These are phyloP conservation scores for Tenthredo amoena DNA, from an alignment of 2,888 invertebrate genomes.

Conservation along the genomic window DNA sequence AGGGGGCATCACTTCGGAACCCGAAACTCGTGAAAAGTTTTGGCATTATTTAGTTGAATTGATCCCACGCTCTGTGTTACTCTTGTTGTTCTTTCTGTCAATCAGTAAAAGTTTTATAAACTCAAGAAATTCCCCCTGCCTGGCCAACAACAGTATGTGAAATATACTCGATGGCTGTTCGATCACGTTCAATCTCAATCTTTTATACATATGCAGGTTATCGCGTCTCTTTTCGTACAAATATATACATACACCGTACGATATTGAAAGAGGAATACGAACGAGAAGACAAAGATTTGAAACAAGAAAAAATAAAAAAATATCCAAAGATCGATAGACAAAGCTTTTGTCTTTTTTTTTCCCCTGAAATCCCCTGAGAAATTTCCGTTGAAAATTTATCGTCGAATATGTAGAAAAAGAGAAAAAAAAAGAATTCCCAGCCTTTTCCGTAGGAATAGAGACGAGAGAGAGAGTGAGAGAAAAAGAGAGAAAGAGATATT, in stretches of 20 bases:
- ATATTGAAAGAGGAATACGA: neutral
- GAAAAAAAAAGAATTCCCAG: neutral
- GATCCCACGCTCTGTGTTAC: neutral
- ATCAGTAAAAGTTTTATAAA: neutral
- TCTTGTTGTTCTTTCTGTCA: conserved; percentile 42
- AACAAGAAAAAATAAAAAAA: neutral
- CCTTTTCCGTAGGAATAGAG: neutral
- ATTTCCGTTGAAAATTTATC: conserved; percentile 19
- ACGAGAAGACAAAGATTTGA: neutral
- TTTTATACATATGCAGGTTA: neutral
- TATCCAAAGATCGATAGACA: neutral
- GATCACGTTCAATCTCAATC: neutral
- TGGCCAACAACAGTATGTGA: neutral
- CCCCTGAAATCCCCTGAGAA: neutral
- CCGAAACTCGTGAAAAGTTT: conserved; percentile 31
- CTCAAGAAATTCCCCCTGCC: neutral
- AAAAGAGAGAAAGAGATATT: neutral
- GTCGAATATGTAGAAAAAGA: neutral
- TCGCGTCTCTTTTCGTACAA: no score
- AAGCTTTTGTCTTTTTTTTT: neutral
- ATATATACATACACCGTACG: neutral
- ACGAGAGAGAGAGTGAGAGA: neutral
- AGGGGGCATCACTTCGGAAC: neutral
- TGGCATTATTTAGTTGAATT: conserved; percentile 41
- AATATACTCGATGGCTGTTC: neutral